Base-by-base conservation (phyloP, 1,140 invertebrate genomes). In the Ladona fulva region DNA sequence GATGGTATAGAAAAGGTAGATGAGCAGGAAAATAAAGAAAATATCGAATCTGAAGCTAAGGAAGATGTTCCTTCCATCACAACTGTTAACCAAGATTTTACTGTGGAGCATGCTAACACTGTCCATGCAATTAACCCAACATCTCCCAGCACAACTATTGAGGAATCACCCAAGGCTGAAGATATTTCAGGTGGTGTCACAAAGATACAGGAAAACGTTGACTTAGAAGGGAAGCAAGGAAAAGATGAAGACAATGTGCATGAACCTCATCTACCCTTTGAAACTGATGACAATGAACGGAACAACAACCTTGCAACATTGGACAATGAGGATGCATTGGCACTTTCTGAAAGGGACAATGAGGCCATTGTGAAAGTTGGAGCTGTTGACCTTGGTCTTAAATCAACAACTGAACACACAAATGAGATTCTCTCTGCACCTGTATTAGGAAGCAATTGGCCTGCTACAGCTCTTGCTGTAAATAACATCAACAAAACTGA, bases 1-100 rank as follows among this genome's bases (percentile, higher is more conserved):
- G 77, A 77, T 24, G 42, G 74, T 10, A n/a, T 77, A 11, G 73
- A 77, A 44, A 44, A n/a, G 29, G 78, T 77, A n/a, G 44, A 77
- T 24, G 24, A 77, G 0, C 37, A 19, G 25, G 24, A 74, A 37
- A 37, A 37, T 1, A 37, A 37, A 37, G 29, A 37, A 37, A 37
- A 37, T 5, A 37, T 8, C 8, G 29, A 37, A 37, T 8, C 29
- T 37, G 29, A 37, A 37, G 8, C 29, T 8, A 37, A 37, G 8
- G 29, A 37, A 37, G 52, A 66, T 19, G n/a, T 22, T 16, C 52
- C 52, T 12, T 66, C 52, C 52, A 16, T 66, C 52, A 19, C 52
- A 16, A 66, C 52, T 66, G 16, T 66, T 12, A 16, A 16, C 12
- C 52, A 66, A 12, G 52, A 66, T 22, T 66, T 66, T 12, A 19